Conservation (phyloP, 2,113 vertebrate species). For the Pao palembangensis region DNA sequence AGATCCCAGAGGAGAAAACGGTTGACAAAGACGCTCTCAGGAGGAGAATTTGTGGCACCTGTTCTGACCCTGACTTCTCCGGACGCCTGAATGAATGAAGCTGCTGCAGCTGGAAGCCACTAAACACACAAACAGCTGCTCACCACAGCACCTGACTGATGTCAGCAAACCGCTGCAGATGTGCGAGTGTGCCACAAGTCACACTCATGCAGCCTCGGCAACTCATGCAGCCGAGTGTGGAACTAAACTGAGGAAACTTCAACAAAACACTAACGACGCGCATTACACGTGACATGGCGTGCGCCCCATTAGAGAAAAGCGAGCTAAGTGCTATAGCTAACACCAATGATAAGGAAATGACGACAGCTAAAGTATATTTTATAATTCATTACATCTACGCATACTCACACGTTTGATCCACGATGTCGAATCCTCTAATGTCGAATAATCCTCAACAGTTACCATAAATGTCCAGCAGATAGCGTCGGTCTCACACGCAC, state of each 20-base stretch:
- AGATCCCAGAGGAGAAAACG: slow-evolving; percentile 21
- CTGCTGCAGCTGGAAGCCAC: slow-evolving; percentile 35
- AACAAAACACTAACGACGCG: no score
- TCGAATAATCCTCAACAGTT: no score
- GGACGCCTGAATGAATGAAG: slow-evolving; percentile 47
- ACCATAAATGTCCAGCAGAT: no score
- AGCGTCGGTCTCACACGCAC: neutral
- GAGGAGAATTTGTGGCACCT: slow-evolving; percentile 63
- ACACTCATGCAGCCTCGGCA: no score
- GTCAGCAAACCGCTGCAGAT: slow-evolving; percentile 2
- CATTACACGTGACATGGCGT: no score
- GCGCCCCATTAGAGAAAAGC: neutral
- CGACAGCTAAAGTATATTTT: neutral
- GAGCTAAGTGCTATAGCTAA: neutral
- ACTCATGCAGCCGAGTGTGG: neutral
- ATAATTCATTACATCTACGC: no score
- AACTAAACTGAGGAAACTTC: neutral
- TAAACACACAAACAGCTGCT: slow-evolving; percentile 10
- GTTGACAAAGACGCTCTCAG: slow-evolving; percentile 33
- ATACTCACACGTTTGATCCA: no score
- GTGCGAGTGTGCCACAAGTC: neutral
- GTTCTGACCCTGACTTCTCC: slow-evolving; percentile 43
- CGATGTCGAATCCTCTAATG: no score
- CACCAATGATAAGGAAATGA: neutral
- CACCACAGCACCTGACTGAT: slow-evolving; percentile 3